These are phyloP conservation scores for Pseudococcus viburni DNA, from an alignment of 2,888 invertebrate genomes.

Conservation along the genomic window DNA sequence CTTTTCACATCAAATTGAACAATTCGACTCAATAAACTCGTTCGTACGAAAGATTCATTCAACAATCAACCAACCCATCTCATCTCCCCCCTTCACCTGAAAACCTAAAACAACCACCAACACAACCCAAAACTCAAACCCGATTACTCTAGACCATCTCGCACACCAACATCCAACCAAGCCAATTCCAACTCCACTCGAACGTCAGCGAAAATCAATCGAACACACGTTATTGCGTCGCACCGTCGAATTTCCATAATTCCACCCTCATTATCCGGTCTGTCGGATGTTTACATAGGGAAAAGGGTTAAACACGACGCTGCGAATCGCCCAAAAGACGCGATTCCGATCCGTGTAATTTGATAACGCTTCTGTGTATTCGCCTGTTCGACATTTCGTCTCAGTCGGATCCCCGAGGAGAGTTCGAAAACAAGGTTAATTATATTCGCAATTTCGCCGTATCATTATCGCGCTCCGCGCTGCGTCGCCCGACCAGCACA, in stretches of 20 bases:
- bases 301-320: not conserved
- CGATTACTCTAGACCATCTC: not conserved
- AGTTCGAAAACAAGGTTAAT: slow-evolving; percentile 42
- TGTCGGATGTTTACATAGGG: slow-evolving; percentile 11
- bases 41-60: no score
- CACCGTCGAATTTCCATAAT: not conserved
- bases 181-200: not conserved
- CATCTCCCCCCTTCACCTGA: no score
- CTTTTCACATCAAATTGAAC: no score
- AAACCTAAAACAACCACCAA: no score
- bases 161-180: not conserved
- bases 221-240: not conserved
- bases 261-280: slow-evolving; percentile 11
- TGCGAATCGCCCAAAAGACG: not conserved
- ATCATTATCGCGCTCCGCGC: not conserved
- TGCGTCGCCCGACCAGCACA: not conserved
- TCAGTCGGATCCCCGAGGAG: slow-evolving; percentile 13
- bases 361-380: not conserved
- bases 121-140: no score
- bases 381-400: not conserved
- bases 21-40: no score
- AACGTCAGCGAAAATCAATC: not conserved
- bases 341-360: slow-evolving; percentile 2
- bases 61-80: no score
- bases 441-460: slow-evolving; percentile 44